Evolutionary conservation across 2,888 invertebrate species (phyloP), one percentile per base, ranked within the genome.

Genomic region (Drosophila neutralis): DNA sequence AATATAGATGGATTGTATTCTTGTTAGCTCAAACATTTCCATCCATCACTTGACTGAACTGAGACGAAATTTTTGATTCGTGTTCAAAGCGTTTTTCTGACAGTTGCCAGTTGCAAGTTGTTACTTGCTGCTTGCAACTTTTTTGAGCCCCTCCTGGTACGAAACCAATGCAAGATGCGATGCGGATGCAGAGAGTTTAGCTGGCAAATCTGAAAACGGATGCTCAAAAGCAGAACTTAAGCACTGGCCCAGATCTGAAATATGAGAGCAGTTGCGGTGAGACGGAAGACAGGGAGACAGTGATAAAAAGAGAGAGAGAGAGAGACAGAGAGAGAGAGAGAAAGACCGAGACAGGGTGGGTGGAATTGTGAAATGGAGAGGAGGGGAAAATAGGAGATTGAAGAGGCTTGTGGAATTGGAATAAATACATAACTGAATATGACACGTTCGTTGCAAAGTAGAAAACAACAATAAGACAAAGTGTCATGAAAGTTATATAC

Each of bases 401-500:
- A 18, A 38, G 51, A 18, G 57, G 59, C 35, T 27, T 31, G 54
- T 68, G 69, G 51, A 74, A 79, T 78, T 69, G 78, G 79, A 76
- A 80, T 80, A 80, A 80, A 80, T 80, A 80, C 80, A 80, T 80
- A 80, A 86, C 85, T 86, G 86, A 88, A 86, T 83, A 82, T 86
- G 86, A 88, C 88, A 86, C 88, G 88, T 82, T 87, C 79, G 75
- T 78, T 81, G 79, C 85, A 87, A 86, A 82, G 87, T 83, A 84
- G 62, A 79, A 73, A 71, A 80, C 86, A 83, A 82, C 89, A 89
- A 89, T 82, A 84, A 78, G 84, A 87, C 89, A 87, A 87, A 87
- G 87, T 87, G 87, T 89, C 87, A 89, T 85, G 85, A 87, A 87
- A 87, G 87, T 87, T 87, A 87, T 87, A 87, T 76, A 87, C 87